Percentiles rank a stretch among this genome's conserved stretches.
phyloP scores from a whole-genome alignment of 2,113 vertebrate genomes.

The Chaenocephalus aceratus region DNA sequence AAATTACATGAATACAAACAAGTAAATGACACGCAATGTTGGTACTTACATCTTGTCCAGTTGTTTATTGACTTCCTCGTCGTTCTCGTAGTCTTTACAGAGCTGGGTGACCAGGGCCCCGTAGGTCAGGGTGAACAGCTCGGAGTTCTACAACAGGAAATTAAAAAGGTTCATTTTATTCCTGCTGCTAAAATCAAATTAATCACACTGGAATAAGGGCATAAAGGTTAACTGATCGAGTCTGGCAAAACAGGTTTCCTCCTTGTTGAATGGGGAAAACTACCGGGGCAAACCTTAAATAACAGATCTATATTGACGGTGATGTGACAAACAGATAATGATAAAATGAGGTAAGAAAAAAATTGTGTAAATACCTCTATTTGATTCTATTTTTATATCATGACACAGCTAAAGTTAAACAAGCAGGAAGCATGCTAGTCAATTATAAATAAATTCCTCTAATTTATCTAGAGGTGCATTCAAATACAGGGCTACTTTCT shows the following conservation, averaged over 20 bases:
- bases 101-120: slow-evolving; percentile 97
- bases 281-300: neutral
- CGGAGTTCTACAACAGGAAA: slow-evolving; percentile 88
- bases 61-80: slow-evolving; percentile 98
- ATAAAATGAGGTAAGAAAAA: neutral
- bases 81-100: slow-evolving; percentile 99
- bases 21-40: neutral
- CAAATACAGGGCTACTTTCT: neutral
- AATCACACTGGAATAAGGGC: neutral
- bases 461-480: neutral
- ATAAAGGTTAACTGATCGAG: neutral
- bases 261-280: neutral
- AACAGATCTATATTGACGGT: neutral
- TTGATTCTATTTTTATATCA: neutral
- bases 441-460: neutral
- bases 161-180: neutral
- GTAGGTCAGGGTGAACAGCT: slow-evolving; percentile 97
- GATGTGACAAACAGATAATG: neutral
- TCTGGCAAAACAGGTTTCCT: neutral
- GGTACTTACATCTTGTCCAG: slow-evolving; percentile 96
- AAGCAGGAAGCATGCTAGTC: neutral
- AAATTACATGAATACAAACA: too few species aligned
- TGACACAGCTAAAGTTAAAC: neutral
- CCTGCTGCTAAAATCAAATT: neutral
- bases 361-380: neutral